Conservation (phyloP, 2,888 invertebrate genomes). For the Argyresthia albistria region DNA sequence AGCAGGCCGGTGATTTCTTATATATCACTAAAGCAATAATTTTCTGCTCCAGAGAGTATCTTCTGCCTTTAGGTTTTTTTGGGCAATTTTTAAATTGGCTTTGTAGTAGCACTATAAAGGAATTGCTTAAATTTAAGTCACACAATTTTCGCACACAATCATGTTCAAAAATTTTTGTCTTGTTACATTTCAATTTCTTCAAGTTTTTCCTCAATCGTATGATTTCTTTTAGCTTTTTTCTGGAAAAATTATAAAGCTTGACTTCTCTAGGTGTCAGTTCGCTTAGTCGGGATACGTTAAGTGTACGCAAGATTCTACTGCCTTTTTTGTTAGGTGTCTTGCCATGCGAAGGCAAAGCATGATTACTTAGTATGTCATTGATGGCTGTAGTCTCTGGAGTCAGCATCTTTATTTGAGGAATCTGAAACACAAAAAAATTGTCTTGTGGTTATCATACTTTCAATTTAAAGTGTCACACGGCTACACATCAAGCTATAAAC, state of each 20-base stretch:
- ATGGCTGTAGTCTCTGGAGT: too few relatives aligned
- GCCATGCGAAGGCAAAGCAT: too few relatives aligned
- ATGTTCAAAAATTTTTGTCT: not conserved
- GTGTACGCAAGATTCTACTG: too few relatives aligned
- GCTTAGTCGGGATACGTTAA: too few relatives aligned
- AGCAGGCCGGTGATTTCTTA: conserved; percentile 17
- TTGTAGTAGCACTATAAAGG: conserved; percentile 8
- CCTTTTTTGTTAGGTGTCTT: too few relatives aligned
- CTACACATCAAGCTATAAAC: too few relatives aligned
- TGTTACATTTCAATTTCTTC: not conserved
- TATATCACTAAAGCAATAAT: conserved; percentile 12
- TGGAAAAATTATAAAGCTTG: conserved; percentile 3
- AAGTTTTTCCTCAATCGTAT: conserved; percentile 3
- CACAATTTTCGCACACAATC: conserved; percentile 1
- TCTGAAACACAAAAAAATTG: too few relatives aligned
- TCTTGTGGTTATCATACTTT: too few relatives aligned
- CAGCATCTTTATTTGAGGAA: too few relatives aligned
- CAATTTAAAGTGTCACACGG: too few relatives aligned
- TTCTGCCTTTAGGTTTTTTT: conserved; percentile 8
- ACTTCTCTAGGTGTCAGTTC: conserved; percentile 1
- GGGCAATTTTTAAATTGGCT: conserved; percentile 9
- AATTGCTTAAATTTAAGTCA: conserved; percentile 4
- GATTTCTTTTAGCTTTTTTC: conserved; percentile 3
- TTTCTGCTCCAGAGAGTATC: conserved; percentile 8
- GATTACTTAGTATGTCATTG: too few relatives aligned